Evolutionary conservation across 2,797 vertebrate species (phyloP).

Genomic region (Poecilia gillii): DNA sequence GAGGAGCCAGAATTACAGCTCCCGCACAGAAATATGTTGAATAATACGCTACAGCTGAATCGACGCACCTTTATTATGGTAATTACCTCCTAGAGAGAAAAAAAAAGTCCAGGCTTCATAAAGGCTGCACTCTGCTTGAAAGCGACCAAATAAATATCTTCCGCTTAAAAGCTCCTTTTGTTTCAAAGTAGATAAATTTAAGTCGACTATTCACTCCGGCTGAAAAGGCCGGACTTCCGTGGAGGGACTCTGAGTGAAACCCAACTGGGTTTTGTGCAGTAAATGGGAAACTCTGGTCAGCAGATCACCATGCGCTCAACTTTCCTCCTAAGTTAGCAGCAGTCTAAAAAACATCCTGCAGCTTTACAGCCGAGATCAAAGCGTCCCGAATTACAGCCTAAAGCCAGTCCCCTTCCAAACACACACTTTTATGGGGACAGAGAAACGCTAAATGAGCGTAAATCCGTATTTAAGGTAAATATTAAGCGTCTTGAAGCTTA

Average conservation of each 20-base stretch:
- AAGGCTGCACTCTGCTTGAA: slow-evolving; percentile 24
- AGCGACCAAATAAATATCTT: slow-evolving; percentile 51
- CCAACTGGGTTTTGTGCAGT: slow-evolving; percentile 57
- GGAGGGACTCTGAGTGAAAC: slow-evolving; percentile 63
- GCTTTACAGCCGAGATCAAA: slow-evolving; percentile 36
- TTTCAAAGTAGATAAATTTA: slow-evolving; percentile 52
- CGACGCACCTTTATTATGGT: not conserved
- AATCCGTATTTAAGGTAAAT: not conserved
- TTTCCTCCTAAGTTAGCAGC: slow-evolving; percentile 70
- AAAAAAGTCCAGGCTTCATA: not conserved
- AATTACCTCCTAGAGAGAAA: not conserved
- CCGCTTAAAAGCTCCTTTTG: slow-evolving; percentile 43
- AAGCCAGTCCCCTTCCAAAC: slow-evolving; percentile 4
- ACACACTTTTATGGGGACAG: slow-evolving; percentile 16
- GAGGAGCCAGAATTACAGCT: not conserved
- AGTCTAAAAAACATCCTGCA: slow-evolving; percentile 43
- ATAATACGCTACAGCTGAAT: too few species aligned
- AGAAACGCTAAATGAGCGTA: not conserved
- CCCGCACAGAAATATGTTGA: not conserved
- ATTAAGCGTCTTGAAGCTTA: slow-evolving; percentile 37
- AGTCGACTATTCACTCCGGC: slow-evolving; percentile 41
- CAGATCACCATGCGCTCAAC: slow-evolving; percentile 61
- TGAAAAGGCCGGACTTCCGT: slow-evolving; percentile 54
- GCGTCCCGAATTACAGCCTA: not conserved
- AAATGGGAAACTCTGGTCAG: slow-evolving; percentile 60